phyloP scores from a whole-genome alignment of 1,140 invertebrate genomes.

The Semibalanus balanoides region DNA sequence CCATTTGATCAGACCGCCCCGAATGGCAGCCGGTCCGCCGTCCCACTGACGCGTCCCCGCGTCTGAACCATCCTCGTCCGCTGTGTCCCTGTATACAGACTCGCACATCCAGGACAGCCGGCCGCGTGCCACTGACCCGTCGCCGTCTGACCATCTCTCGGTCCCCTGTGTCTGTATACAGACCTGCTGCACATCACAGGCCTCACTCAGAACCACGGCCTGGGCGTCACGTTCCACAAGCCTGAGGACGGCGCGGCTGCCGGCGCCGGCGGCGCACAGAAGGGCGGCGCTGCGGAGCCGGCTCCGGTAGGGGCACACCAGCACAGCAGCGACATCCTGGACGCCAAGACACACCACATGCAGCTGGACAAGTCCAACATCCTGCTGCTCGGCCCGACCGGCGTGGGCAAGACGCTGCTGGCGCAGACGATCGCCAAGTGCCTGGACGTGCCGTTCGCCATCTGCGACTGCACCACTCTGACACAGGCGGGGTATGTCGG shows the following conservation, averaged over 20 bases:
- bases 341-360: constrained; percentile 64
- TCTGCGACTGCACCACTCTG: constrained; percentile 97
- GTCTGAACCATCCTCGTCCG: too few relatives aligned
- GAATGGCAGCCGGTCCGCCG: too few relatives aligned
- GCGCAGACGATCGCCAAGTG: constrained; percentile 92
- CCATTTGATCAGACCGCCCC: too few relatives aligned
- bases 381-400: constrained; percentile 88
- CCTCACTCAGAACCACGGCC: constrained; percentile 45
- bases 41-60: too few relatives aligned
- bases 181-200: constrained; percentile 73
- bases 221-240: constrained; percentile 29
- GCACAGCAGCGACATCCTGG: constrained; percentile 64
- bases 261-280: neutral
- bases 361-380: constrained; percentile 97
- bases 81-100: too few relatives aligned
- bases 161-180: too few relatives aligned
- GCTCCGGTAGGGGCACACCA: neutral
- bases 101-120: too few relatives aligned
- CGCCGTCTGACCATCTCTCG: too few relatives aligned
- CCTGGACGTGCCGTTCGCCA: constrained; percentile 95
- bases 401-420: constrained; percentile 92
- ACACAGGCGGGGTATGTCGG: constrained; percentile 99
- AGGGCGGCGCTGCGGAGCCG: constrained; percentile 20
- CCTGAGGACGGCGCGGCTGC: constrained; percentile 16
- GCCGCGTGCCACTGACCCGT: too few relatives aligned